Conservation (phyloP, 2,888 invertebrate genomes). For the Sycophila texana region DNA sequence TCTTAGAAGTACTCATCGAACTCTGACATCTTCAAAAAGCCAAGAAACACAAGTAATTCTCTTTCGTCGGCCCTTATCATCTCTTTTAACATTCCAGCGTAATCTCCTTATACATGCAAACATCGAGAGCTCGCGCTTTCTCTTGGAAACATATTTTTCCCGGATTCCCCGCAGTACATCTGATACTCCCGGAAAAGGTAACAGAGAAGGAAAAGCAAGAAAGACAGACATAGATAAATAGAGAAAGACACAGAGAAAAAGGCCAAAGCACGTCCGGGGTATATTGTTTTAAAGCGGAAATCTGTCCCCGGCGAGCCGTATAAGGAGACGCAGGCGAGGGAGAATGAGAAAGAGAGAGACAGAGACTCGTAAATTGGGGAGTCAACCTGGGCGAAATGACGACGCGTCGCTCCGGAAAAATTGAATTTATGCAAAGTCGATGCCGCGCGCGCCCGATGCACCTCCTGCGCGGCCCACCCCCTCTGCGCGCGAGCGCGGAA, state of each 20-base stretch:
- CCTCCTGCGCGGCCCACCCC: not conserved
- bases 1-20: not conserved
- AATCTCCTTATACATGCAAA: not conserved
- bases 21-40: not conserved
- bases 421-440: conserved; percentile 55
- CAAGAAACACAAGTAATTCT: not conserved
- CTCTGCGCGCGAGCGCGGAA: conserved; percentile 3
- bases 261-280: conserved; percentile 48
- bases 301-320: conserved; percentile 71
- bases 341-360: not conserved
- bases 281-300: conserved; percentile 74
- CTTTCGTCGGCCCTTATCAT: conserved; percentile 15
- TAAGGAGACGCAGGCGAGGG: conserved; percentile 52
- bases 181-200: conserved; percentile 18
- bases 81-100: conserved; percentile 3
- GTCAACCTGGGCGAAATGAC: conserved; percentile 59
- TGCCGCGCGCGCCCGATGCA: not conserved
- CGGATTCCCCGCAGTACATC: conserved; percentile 16
- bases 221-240: no score
- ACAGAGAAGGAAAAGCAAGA: not conserved
- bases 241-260: not conserved
- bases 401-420: conserved; percentile 53
- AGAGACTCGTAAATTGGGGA: conserved; percentile 67
- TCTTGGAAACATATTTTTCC: conserved; percentile 11
- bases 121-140: not conserved